These are phyloP conservation scores for Ariopsis seemanni DNA, from an alignment of 2,113 vertebrate genomes.

Conservation along the genomic window DNA sequence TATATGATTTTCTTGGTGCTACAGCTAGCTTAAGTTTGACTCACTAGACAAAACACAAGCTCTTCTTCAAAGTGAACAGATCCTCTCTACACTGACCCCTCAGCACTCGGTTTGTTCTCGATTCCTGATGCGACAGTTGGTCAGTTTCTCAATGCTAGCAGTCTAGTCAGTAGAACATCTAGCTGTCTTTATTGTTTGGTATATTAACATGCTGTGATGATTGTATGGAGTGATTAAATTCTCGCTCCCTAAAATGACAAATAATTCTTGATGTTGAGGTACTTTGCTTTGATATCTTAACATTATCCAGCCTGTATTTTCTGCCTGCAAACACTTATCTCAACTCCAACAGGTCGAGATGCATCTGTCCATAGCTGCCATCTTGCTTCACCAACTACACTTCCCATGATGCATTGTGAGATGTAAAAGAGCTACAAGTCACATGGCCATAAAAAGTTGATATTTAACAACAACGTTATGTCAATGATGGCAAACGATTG, in stretches of 20 bases:
- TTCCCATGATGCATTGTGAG: not conserved
- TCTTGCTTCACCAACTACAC: not conserved
- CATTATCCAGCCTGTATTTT: not conserved
- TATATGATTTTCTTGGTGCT: not conserved
- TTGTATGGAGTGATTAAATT: too few species aligned
- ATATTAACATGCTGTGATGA: not conserved
- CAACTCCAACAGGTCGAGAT: not conserved
- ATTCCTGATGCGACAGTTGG: not conserved
- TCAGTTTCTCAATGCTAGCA: not conserved
- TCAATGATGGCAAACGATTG: slow-evolving; percentile 10
- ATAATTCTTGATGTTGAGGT: not conserved
- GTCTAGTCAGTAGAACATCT: not conserved
- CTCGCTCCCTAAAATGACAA: too few species aligned
- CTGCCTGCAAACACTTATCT: not conserved
- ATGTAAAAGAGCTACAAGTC: not conserved
- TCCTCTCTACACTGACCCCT: not conserved
- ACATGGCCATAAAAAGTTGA: not conserved
- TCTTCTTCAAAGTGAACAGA: not conserved
- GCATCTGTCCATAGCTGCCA: not conserved
- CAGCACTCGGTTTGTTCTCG: not conserved
- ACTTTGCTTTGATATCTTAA: not conserved
- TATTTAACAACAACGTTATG: slow-evolving; percentile 22
- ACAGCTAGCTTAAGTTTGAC: not conserved
- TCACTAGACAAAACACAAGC: not conserved
- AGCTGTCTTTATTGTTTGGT: not conserved